phyloP scores from a whole-genome alignment of 1,140 invertebrate species.

The honey bee (Apis mellifera) region Amel_HAv3.1 CM009939.2:10235501-10236000 shows the following conservation, averaged over 20 bases:
- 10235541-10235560: neutral
- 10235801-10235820: too few species aligned
- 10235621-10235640: neutral
- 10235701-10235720: neutral
- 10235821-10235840: too few species aligned
- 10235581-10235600: slow-evolving; percentile 34
- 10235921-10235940: slow-evolving; percentile 36
- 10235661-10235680: neutral
- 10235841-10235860: neutral
- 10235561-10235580: slow-evolving; percentile 21
- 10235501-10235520: slow-evolving; percentile 12
- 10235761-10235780: too few species aligned
- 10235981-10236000: slow-evolving; percentile 57
- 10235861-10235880: neutral
- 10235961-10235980: slow-evolving; percentile 39
- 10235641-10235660: neutral
- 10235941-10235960: slow-evolving; percentile 26
- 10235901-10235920: neutral
- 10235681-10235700: too few species aligned
- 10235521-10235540: slow-evolving; percentile 50
- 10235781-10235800: too few species aligned
- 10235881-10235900: neutral
- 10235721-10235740: neutral
- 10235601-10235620: slow-evolving; percentile 13
- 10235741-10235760: neutral